Base-by-base conservation (phyloP, 1,140 invertebrate genomes). In the Meloidogyne chitwoodi region DNA sequence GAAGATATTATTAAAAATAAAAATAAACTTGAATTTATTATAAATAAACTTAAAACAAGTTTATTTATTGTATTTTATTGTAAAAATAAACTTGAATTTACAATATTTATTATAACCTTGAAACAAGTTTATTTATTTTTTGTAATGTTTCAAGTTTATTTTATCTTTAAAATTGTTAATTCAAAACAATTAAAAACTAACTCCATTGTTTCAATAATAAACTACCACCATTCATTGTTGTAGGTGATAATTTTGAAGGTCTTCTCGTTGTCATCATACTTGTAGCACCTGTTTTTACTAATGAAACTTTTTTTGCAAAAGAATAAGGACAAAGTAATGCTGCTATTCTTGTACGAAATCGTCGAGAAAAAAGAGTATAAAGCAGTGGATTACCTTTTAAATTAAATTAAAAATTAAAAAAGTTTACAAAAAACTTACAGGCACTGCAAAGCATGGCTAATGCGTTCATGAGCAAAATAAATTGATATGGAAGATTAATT, bases 281-380 rank as follows among this genome's bases (percentile, higher is more conserved):
- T 1, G 19, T 56, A n/a, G 19, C 48, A 56, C n/a, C n/a, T 56
- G 48, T n/a, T 8, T 56, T 56, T 56, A n/a, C 48, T 56, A 19
- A 19, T n/a, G 48, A 56, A 56, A 56, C 48, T 56, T 56, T 56
- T 56, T 56, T 56, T 8, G 48, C 48, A 56, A 56, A 56, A 56
- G 48, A 73, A 19, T 64, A 73, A 12, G 71, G 68, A 26, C 66
- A 68, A 31, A 81, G 48, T 31, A 81, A 22, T 12, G 27, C 65
- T 41, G 65, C 68, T 65, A 83, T 83, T 44, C 83, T 67, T 14
- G 72, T 61, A 22, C 84, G 73, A 67, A 86, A 86, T 65, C 82
- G 75, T 12, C 77, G 78, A 22, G 85, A 87, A 79, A 86, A 86
- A 8, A 86, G 77, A 0, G 85, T 86, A 73, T 86, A 86, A 19